Evolutionary conservation across 2,888 invertebrate genomes (phyloP).

Genomic region (Tetragonula carbonaria): DNA sequence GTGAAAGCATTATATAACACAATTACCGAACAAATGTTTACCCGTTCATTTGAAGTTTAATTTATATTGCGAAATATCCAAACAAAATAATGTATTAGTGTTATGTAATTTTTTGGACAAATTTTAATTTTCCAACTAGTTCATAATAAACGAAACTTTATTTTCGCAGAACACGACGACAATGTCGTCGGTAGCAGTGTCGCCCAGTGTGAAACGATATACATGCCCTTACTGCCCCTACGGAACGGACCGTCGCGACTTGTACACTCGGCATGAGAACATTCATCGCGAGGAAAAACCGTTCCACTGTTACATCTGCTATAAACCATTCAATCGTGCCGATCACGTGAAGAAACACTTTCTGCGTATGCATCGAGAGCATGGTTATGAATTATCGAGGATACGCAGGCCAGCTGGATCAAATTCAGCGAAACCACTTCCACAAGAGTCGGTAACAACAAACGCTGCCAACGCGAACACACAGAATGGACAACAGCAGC

Average conservation of each 20-base stretch:
- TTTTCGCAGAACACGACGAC: constrained; percentile 64
- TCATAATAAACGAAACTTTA: not conserved
- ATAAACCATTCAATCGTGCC: constrained; percentile 96
- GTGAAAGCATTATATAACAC: too few species aligned
- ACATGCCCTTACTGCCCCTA: constrained; percentile 95
- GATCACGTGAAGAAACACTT: constrained; percentile 98
- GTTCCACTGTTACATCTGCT: constrained; percentile 96
- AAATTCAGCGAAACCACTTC: constrained; percentile 67
- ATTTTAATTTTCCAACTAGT: too few species aligned
- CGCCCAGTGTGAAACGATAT: constrained; percentile 88
- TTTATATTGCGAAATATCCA: too few species aligned
- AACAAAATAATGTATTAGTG: too few species aligned
- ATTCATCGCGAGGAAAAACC: constrained; percentile 97
- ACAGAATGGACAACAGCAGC: constrained; percentile 59
- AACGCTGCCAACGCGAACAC: constrained; percentile 60
- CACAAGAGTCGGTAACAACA: constrained; percentile 63
- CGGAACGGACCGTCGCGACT: constrained; percentile 95
- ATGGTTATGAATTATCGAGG: constrained; percentile 93
- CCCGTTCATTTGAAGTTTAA: too few species aligned
- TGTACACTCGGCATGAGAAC: constrained; percentile 96
- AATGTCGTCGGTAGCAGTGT: constrained; percentile 64
- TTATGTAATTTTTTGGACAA: too few species aligned
- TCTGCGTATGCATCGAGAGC: constrained; percentile 95
- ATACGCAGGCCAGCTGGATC: constrained; percentile 87
- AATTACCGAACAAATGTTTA: too few species aligned